phyloP scores from a whole-genome alignment of 2,113 vertebrate species.

The Todiramphus chloris region DNA sequence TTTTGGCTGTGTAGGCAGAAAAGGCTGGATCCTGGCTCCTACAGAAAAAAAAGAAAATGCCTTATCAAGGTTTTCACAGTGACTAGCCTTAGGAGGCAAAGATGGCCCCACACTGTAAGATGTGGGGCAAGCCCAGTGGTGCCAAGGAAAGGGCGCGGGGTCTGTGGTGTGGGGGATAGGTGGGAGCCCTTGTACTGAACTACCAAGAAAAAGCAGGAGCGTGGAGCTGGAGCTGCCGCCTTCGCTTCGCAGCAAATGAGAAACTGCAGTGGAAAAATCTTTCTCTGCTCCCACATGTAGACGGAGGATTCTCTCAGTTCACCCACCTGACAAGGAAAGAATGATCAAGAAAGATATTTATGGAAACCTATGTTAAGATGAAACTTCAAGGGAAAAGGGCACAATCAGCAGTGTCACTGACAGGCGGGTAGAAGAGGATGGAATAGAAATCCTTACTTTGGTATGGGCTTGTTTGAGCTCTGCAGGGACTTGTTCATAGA shows the following conservation, averaged over 20 bases:
- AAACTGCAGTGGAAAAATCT: slow-evolving; percentile 47
- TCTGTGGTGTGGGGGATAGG: not conserved
- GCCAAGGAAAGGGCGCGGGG: not conserved
- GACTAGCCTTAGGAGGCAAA: not conserved
- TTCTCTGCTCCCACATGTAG: slow-evolving; percentile 29
- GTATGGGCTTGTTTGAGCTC: not conserved
- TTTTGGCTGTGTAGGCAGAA: not conserved
- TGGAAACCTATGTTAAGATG: not conserved
- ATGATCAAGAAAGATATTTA: slow-evolving; percentile 54
- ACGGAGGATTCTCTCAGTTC: slow-evolving; percentile 58
- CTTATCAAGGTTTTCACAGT: not conserved
- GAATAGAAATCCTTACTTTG: not conserved
- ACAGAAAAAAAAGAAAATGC: not conserved
- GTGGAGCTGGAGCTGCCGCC: not conserved
- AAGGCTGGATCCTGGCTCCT: not conserved
- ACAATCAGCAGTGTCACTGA: not conserved
- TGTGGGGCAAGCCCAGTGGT: not conserved
- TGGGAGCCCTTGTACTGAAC: not conserved
- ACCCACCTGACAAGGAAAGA: slow-evolving; percentile 56
- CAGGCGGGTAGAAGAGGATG: not conserved
- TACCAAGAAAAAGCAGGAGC: not conserved
- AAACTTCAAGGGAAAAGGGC: slow-evolving; percentile 50
- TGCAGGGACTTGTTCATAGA: not conserved
- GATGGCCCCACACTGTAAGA: not conserved
- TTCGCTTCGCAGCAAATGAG: not conserved